Base-by-base conservation (phyloP, 2,888 invertebrate genomes). In the Brachyptera risi region DNA sequence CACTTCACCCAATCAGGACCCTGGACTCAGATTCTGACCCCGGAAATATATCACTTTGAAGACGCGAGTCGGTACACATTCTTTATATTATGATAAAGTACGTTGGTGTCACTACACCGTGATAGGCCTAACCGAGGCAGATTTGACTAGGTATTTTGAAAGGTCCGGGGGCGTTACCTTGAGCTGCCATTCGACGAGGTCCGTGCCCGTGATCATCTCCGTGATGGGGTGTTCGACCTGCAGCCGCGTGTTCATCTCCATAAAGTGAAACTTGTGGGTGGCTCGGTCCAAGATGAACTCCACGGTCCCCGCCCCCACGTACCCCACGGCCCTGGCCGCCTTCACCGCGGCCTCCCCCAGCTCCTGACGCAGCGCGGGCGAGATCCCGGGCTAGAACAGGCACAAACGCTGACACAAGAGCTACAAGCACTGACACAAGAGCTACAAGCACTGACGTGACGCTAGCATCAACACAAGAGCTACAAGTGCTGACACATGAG, bases 211-310 rank as follows among this genome's bases (percentile, higher is more conserved):
- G 47, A 99, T 92, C 87, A 96, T 96, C 79, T 99, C 99, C 0
- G 96, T 93, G 62, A 99, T 88, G 0, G 96, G 96, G 80, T 97
- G 96, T 73, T 97, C 96, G 0, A 96, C 95, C 75, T 95, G 94
- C 27, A 95, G 78, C 40, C 99, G 80, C 0, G 99, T 99, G 76
- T 99, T 99, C 99, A 99, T 99, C 81, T 99, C 99, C 99, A 99
- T 99, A 74, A 99, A 99, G 78, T 93, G 95, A 74, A 99, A 99
- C 64, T 88, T 87, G 66, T 92, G 86, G 47, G 88, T 85, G 59
- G 81, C 78, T 58, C 88, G 82, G 73, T 99, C 97, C 73, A 96
- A 82, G 67, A 98, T 96, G 74, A 99, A 99, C 75, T 98, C 98
- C 0, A 99, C 97, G 0, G 99, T 99, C 24, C 98, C 98, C 2